Evolutionary conservation across 1,140 invertebrate species (phyloP).

Genomic region (Heliothis subflexa): DNA sequence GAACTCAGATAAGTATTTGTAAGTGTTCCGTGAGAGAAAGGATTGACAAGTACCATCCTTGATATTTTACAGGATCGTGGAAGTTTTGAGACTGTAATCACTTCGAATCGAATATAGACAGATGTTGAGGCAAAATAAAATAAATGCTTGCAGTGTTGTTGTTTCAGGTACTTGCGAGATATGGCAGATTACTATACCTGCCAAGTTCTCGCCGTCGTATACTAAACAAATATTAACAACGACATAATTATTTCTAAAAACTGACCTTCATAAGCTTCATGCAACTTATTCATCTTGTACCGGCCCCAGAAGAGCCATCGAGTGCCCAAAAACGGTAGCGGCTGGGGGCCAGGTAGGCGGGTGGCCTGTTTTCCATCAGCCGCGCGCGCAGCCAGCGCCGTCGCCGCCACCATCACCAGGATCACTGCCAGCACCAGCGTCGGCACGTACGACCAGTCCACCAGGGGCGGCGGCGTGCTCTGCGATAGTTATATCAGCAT

Average conservation of each 20-base stretch:
- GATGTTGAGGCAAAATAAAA: no score
- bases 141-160: no score
- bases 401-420: conserved; percentile 64
- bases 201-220: no score
- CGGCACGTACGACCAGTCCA: conserved; percentile 77
- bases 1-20: no score
- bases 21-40: no score
- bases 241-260: background rate
- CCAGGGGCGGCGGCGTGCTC: conserved; percentile 69
- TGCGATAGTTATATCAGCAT: conserved; percentile 44
- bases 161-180: no score
- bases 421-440: conserved; percentile 67
- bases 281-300: conserved; percentile 91
- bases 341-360: conserved; percentile 90
- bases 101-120: no score
- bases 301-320: conserved; percentile 92
- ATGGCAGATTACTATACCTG: no score
- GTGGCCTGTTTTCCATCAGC: conserved; percentile 59
- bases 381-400: conserved; percentile 61
- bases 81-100: no score
- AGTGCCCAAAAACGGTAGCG: conserved; percentile 92
- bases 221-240: background rate
- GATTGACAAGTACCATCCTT: no score
- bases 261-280: conserved; percentile 92
- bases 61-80: no score